Evolutionary conservation across 2,797 vertebrate species (phyloP).

Genomic region (Podarcis siculus): DNA sequence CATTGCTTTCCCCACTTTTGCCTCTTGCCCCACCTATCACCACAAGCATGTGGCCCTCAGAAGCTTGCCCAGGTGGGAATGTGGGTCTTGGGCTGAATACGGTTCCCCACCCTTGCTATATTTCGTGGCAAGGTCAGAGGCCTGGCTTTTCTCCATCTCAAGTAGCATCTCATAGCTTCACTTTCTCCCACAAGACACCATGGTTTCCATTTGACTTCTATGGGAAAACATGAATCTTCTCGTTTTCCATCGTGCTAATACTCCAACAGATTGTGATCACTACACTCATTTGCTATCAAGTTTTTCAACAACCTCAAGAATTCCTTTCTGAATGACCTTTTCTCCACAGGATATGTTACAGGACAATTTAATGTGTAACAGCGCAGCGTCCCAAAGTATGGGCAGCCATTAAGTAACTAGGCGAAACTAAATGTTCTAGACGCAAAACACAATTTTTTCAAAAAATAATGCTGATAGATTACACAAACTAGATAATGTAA

Average conservation of each 20-base stretch:
- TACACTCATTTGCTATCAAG: no score
- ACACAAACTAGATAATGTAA: slow-evolving; percentile 2
- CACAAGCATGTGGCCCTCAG: no score
- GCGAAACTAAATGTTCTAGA: not conserved
- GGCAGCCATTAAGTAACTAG: not conserved
- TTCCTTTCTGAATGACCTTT: not conserved
- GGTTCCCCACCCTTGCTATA: no score
- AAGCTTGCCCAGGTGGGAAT: no score
- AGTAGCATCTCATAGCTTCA: not conserved
- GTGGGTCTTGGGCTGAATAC: no score
- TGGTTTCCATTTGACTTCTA: not conserved
- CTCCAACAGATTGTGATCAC: no score
- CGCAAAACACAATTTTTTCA: not conserved
- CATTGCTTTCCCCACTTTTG: no score
- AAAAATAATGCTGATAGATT: not conserved
- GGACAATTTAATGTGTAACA: not conserved
- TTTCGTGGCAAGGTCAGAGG: no score
- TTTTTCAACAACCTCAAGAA: not conserved
- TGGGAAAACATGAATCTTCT: not conserved
- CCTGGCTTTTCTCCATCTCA: not conserved
- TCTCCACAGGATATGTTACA: not conserved
- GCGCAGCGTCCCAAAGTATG: not conserved
- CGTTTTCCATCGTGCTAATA: no score
- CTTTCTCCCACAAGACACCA: not conserved
- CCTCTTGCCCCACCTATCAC: no score